These are phyloP conservation scores for Drosophila acutilabella DNA, from an alignment of 2,888 invertebrate species.

Conservation along the genomic window DNA sequence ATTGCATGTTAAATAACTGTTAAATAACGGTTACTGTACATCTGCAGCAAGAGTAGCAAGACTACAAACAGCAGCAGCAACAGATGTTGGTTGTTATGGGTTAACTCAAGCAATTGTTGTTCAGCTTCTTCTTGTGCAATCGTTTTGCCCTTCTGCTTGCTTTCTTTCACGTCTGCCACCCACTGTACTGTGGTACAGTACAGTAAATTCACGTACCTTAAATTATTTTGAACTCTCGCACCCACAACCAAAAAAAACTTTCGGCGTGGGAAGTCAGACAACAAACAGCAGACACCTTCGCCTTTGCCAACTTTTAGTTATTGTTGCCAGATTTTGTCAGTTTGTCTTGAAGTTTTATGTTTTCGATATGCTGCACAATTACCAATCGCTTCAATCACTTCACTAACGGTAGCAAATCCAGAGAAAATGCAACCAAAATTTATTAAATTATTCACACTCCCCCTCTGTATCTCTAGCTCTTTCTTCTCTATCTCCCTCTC, in stretches of 20 bases:
- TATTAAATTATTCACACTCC: neutral
- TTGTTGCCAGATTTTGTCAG: constrained; percentile 28
- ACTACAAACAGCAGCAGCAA: constrained; percentile 6
- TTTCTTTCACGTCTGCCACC: constrained; percentile 46
- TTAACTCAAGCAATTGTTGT: constrained; percentile 59
- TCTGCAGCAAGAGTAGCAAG: constrained; percentile 41
- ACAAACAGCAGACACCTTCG: constrained; percentile 14
- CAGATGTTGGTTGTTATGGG: constrained; percentile 47
- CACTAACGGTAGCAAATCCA: constrained; percentile 39
- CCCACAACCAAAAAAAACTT: constrained; percentile 52
- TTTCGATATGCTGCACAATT: constrained; percentile 43
- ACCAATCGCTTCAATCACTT: constrained; percentile 5
- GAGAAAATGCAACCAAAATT: constrained; percentile 31
- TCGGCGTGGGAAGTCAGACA: constrained; percentile 58
- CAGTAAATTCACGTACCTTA: constrained; percentile 48
- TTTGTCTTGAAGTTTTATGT: constrained; percentile 6
- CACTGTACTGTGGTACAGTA: constrained; percentile 50
- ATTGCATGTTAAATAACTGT: constrained; percentile 81
- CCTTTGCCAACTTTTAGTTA: neutral
- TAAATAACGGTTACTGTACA: constrained; percentile 69
- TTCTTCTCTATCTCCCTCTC: neutral
- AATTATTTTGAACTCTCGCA: constrained; percentile 78
- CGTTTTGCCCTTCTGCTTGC: constrained; percentile 36
- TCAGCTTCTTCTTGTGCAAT: constrained; percentile 70
- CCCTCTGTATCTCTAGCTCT: neutral